phyloP scores from a whole-genome alignment of 2,888 invertebrate genomes.

The Ecliptopera silaceata region DNA sequence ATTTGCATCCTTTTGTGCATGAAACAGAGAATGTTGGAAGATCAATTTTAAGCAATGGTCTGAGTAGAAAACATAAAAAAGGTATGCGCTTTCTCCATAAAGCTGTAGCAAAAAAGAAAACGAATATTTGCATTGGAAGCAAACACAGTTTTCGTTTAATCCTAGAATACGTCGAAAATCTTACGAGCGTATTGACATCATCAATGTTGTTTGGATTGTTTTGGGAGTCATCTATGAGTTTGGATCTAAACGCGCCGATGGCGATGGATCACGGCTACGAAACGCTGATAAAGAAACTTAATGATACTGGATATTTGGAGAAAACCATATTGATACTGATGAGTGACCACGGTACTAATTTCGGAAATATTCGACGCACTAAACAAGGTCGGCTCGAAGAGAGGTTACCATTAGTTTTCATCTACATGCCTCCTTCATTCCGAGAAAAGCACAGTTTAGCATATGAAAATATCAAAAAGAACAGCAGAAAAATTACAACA shows the following conservation, averaged over 20 bases:
- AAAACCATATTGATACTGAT: slow-evolving; percentile 86
- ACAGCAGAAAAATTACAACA: slow-evolving; percentile 86
- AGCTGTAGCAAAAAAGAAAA: not conserved
- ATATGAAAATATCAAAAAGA: slow-evolving; percentile 84
- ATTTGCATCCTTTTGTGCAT: slow-evolving; percentile 86
- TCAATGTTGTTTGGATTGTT: slow-evolving; percentile 89
- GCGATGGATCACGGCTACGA: slow-evolving; percentile 86
- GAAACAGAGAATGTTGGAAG: slow-evolving; percentile 60
- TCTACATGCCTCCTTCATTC: slow-evolving; percentile 88
- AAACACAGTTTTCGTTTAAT: slow-evolving; percentile 85
- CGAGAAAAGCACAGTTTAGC: slow-evolving; percentile 81
- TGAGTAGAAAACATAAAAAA: not conserved
- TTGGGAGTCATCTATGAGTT: slow-evolving; percentile 90
- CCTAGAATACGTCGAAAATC: slow-evolving; percentile 86
- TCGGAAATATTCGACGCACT: slow-evolving; percentile 88
- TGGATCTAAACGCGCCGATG: slow-evolving; percentile 89
- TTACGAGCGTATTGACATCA: slow-evolving; percentile 78
- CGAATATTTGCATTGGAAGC: slow-evolving; percentile 5
- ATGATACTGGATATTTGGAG: slow-evolving; percentile 77
- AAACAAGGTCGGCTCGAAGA: slow-evolving; percentile 92
- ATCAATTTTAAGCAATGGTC: not conserved
- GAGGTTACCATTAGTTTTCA: slow-evolving; percentile 89
- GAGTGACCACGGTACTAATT: slow-evolving; percentile 94
- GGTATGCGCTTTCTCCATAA: not conserved
- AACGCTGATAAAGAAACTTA: slow-evolving; percentile 77